Percentiles rank a stretch among this genome's conserved stretches.
phyloP scores from a whole-genome alignment of 2,797 vertebrate species.

The Enteromius radiatus region DNA sequence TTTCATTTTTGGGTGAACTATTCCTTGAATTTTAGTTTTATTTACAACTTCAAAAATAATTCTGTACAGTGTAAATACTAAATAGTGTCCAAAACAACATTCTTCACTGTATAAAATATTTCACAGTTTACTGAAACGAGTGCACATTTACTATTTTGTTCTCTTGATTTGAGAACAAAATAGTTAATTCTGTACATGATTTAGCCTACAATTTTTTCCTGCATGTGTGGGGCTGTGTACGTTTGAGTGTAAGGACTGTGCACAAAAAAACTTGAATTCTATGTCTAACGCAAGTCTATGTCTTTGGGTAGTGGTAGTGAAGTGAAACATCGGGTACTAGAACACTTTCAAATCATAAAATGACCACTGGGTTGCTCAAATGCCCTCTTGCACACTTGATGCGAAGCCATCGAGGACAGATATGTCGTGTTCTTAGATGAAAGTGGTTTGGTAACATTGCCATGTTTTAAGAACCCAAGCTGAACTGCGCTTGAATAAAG shows the following conservation, averaged over 20 bases:
- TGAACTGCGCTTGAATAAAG: neutral
- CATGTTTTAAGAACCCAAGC: constrained; percentile 1
- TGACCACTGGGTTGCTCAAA: neutral
- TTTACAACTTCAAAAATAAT: neutral
- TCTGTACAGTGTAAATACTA: neutral
- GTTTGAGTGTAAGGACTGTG: too few relatives aligned
- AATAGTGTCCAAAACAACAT: neutral
- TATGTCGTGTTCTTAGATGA: neutral
- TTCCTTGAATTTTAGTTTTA: too few relatives aligned
- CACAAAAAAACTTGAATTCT: neutral
- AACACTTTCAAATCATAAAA: neutral
- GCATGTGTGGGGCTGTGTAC: too few relatives aligned
- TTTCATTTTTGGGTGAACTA: too few relatives aligned
- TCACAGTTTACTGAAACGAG: too few relatives aligned
- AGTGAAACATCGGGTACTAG: neutral
- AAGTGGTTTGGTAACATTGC: neutral
- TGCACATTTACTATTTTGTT: too few relatives aligned
- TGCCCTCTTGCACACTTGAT: too few relatives aligned
- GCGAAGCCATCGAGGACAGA: neutral
- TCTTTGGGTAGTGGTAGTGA: neutral
- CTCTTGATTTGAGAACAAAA: too few relatives aligned
- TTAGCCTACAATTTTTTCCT: too few relatives aligned
- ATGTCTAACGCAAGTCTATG: neutral
- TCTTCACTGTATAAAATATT: neutral
- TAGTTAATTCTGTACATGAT: too few relatives aligned